A percentile compares a stretch with the other conserved stretches of the same genome.
phyloP scores from a whole-genome alignment of 2,888 invertebrate species.

The Alloplasta piceator region DNA sequence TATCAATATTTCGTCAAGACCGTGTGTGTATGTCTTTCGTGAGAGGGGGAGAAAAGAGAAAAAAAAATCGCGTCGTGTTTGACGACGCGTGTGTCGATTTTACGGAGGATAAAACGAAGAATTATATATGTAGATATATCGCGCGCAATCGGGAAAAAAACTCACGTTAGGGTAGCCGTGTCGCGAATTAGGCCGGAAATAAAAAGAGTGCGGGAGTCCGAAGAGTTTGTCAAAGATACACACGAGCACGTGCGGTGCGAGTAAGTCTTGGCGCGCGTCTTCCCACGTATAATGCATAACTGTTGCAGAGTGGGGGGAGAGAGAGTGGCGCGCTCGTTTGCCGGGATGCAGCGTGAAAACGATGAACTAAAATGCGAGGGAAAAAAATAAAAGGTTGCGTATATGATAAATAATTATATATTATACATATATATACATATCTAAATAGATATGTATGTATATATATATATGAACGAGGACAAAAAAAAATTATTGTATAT shows the following conservation, averaged over 20 bases:
- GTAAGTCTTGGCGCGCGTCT: not conserved
- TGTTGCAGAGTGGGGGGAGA: not conserved
- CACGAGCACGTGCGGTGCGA: not conserved
- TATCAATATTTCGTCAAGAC: too few relatives aligned
- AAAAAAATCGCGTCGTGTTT: not conserved
- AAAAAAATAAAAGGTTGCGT: conserved; percentile 63
- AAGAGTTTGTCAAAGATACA: not conserved
- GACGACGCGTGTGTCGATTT: not conserved
- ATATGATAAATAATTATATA: conserved; percentile 63
- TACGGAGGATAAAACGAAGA: too few relatives aligned
- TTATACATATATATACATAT: too few relatives aligned
- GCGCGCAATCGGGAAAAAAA: not conserved
- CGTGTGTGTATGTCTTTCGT: not conserved
- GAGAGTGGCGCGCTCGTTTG: not conserved
- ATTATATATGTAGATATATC: not conserved
- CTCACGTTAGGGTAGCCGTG: not conserved
- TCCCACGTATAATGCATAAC: not conserved
- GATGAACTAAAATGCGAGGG: conserved; percentile 66
- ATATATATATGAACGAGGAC: conserved; percentile 47
- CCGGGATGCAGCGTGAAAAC: conserved; percentile 71
- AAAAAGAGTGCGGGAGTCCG: not conserved
- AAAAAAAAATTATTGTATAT: conserved; percentile 81
- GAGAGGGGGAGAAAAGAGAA: too few relatives aligned
- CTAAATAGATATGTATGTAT: too few relatives aligned
- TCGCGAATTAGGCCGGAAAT: not conserved